A percentile compares a stretch with the other conserved stretches of the same genome.
These are phyloP conservation scores for Ladona fulva DNA, from an alignment of 1,140 invertebrate species.

Conservation along the genomic window DNA sequence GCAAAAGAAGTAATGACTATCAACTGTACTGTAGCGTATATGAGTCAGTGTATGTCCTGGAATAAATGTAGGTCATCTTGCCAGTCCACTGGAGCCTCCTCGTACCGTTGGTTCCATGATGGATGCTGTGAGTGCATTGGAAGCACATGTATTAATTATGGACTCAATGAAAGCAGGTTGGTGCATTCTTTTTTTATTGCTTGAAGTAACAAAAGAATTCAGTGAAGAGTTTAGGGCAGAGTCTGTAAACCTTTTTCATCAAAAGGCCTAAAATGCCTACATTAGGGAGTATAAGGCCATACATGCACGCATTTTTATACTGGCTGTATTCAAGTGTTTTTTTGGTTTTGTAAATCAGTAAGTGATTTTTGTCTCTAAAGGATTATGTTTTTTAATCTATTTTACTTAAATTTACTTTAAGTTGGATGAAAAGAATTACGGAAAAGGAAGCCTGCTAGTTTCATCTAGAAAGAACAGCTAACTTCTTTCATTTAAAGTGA, in stretches of 20 bases:
- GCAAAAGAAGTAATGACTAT: conserved; percentile 55
- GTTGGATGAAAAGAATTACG: too few species aligned
- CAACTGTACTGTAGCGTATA: conserved; percentile 89
- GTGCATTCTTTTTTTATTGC: not conserved
- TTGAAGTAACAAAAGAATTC: not conserved
- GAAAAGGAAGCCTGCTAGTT: too few species aligned
- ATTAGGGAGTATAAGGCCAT: too few species aligned
- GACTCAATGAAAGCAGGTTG: conserved; percentile 74
- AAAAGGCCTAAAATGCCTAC: too few species aligned
- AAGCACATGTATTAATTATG: conserved; percentile 81
- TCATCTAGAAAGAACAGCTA: too few species aligned
- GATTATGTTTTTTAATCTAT: too few species aligned
- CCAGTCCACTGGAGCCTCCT: conserved; percentile 61
- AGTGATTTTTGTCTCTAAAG: too few species aligned
- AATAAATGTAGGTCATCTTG: conserved; percentile 76
- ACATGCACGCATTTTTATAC: too few species aligned
- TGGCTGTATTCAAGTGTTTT: too few species aligned
- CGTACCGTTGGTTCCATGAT: conserved; percentile 88
- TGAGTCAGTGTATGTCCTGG: conserved; percentile 81
- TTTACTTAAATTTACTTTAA: too few species aligned
- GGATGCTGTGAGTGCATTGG: conserved; percentile 93
- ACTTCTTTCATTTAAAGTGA: too few species aligned
- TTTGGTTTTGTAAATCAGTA: too few species aligned
- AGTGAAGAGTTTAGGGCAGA: not conserved
- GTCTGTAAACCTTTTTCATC: not conserved